Base-by-base conservation (phyloP, 2,888 invertebrate species). In the Calliopum simillimum region DNA sequence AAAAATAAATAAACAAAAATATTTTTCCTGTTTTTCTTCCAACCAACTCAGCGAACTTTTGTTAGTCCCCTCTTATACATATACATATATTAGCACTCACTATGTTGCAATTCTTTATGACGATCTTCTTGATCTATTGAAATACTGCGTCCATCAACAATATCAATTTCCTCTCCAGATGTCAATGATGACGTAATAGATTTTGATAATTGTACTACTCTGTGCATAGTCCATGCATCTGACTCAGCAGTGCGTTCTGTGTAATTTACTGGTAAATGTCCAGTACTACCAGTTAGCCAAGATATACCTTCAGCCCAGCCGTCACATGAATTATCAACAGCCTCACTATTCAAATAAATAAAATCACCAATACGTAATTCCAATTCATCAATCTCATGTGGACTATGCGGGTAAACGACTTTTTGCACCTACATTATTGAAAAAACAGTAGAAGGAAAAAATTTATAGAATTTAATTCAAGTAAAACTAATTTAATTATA, bases 181-280 rank as follows among this genome's bases (percentile, higher is more conserved):
- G 82, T 82, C 25, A 85, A 75, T n/a, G 86, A 86, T 12, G 86
- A 84, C 12, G 85, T 82, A 62, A 82, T 79, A 59, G 87, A 78
- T 81, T 86, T 81, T 12, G 86, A 84, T 19, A 92, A 83, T 2
- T 90, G 88, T 19, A 93, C 87, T 59, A 91, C 90, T 67, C 91
- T 90, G 79, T 97, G 96, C 65, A 96, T 84, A 14, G 96, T 96
- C 97, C 97, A 97, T 4, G 95, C 93, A 87, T 96, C 95, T 0
- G 95, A 94, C 84, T 96, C 96, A 0, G 95, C 93, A 0, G 94
- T 94, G 56, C 93, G 89, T 81, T 92, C 91, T 0, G 95, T 94
- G 79, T 94, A 95, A 82, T 93, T 93, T 58, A 91, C 91, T 0
- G 96, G 96, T 77, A 96, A 87, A 81, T 91, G 91, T 1, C 96